Conservation (phyloP, 37 sponge, comb jelly and placozoan genomes). For the Trichoplax adhaerens region DNA sequence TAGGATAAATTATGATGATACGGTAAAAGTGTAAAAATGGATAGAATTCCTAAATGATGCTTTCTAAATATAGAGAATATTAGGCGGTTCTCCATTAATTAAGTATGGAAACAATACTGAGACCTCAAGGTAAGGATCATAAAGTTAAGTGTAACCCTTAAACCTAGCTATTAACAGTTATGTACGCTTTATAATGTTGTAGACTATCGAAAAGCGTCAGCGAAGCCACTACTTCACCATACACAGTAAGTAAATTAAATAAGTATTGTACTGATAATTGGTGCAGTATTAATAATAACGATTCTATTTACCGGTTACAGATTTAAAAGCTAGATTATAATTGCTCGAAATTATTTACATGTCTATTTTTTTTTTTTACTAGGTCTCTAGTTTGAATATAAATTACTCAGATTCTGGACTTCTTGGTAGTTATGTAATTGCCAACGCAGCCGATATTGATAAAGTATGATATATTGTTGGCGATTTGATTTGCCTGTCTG, state of each 20-base stretch:
- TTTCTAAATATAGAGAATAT: no score
- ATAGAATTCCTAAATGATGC: no score
- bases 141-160: no score
- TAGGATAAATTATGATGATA: neutral
- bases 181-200: neutral
- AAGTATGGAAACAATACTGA: slow-evolving; percentile 16
- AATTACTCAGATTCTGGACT: slow-evolving; percentile 59
- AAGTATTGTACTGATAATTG: no score
- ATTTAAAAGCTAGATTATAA: neutral
- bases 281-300: no score
- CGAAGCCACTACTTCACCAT: slow-evolving; percentile 16
- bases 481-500: neutral
- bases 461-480: slow-evolving; percentile 12
- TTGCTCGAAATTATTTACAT: neutral
- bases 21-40: no score
- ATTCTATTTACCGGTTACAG: neutral
- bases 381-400: slow-evolving; percentile 41
- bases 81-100: slow-evolving; percentile 2
- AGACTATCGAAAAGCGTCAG: slow-evolving; percentile 44
- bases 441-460: slow-evolving; percentile 18
- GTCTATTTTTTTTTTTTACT: neutral
- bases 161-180: no score
- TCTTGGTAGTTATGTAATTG: slow-evolving; percentile 40
- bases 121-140: neutral
- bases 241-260: slow-evolving; percentile 16